Evolutionary conservation across 2,888 invertebrate genomes (phyloP), one percentile per base, ranked within the genome.

Genomic region (Nematopogon swammerdamellus): DNA sequence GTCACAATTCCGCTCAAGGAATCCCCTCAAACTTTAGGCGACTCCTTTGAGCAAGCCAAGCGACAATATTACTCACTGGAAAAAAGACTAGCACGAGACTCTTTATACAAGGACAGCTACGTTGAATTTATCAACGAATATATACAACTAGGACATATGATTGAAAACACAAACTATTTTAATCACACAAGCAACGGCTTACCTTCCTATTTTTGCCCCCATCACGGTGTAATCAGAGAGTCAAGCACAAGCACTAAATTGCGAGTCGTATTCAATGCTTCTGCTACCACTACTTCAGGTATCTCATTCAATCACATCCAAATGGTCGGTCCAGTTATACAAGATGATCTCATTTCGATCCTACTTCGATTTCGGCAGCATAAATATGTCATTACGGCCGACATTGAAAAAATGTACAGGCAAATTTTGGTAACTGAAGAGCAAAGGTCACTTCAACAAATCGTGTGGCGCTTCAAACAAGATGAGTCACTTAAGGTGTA

Each of bases 381-480:
- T 42, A 52, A 43, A 43, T 52, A 50, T 19, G 45, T 46, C 16
- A 49, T 46, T 1, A 48, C 48, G 19, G 52, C 50, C 3, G 51
- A 52, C 30, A 36, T 53, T 3, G 49, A 49, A 19, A 52, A 54
- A 49, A 52, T 54, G 51, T 54, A 52, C 17, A 44, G 52, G 8
- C 52, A 54, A 18, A 29, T 47, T 46, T 36, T 51, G 25, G 29
- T 54, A 18, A 14, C 49, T 43, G 45, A 46, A 25, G 19, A 19
- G 5, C 52, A 54, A 30, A 49, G 51, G 10, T 17, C 52, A 16
- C 19, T 52, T n/a, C 54, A 54, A 29, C 45, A 50, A 5, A 52
- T 53, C 44, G 6, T 54, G 18, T 53, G 51, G 50, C 50, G 53
- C 2, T 17, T 17, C 18, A 19, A 47, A 11, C 17, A 3, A 14